Base-by-base conservation (phyloP, 2,888 invertebrate species). In the Pseudoips prasinana region DNA sequence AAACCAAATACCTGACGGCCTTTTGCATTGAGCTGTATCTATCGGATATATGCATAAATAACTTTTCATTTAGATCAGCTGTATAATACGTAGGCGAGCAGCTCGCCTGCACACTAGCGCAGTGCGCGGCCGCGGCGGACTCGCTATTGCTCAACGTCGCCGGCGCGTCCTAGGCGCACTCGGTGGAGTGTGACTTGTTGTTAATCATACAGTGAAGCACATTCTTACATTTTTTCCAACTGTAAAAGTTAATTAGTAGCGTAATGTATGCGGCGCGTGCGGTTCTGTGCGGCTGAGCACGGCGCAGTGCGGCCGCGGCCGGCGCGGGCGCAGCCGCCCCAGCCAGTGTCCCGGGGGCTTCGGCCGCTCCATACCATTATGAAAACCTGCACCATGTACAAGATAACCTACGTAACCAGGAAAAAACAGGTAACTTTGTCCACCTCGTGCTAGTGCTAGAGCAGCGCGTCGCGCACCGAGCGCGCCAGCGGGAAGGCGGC, bases 331-430 rank as follows among this genome's bases (percentile, higher is more conserved):
- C 42, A 44, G 34, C 53, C 44, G 39, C 38, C 43, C 53, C 47
- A 47, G 44, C 26, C 47, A 38, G 31, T 47, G 40, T 39, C 22
- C 28, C 25, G 28, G 35, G 45, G 29, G 33, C 23, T 27, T 31
- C 24, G n/a, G 36, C 24, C 22, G 22, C 8, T 42, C 27, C 19
- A 41, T 31, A 30, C 34, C 59, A 74, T 48, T 42, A 87, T 88
- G 87, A 84, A 73, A 76, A 77, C 78, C 58, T 77, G 79, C 59
- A 70, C 83, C 50, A 86, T 84, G 85, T 87, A 81, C 66, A 88
- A 85, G 74, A 88, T 88, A 54, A 87, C 87, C 31, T 88, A 88
- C 60, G 84, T 86, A 58, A 59, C 85, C 43, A 74, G 70, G 52
- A 85, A 75, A 52, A 76, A 82, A 51, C 77, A 86, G 84, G 87